phyloP scores from a whole-genome alignment of 2,888 invertebrate genomes.

The Rugalucina vietnamica region DNA sequence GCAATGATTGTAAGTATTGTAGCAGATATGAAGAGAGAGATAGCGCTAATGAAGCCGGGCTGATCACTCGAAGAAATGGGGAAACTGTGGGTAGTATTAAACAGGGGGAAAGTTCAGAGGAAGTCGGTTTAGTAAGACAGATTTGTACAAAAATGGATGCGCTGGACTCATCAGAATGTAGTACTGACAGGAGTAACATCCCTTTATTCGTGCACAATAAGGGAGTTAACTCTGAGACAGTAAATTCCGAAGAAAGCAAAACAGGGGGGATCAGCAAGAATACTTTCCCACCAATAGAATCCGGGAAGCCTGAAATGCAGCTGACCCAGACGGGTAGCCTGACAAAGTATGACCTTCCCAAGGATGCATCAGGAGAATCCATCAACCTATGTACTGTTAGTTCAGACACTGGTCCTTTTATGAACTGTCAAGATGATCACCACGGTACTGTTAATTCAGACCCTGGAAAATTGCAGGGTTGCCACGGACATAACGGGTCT shows the following conservation, averaged over 20 bases:
- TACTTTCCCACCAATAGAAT: too few species aligned
- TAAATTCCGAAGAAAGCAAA: too few species aligned
- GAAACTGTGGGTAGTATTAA: background rate
- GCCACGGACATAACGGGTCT: too few species aligned
- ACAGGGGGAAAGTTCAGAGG: background rate
- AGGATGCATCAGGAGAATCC: too few species aligned
- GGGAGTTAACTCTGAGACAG: background rate
- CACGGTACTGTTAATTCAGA: too few species aligned
- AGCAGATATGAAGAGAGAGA: background rate
- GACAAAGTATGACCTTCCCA: too few species aligned
- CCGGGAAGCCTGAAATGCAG: too few species aligned
- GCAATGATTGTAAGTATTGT: slow-evolving; percentile 20
- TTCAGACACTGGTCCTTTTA: too few species aligned
- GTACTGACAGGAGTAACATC: background rate
- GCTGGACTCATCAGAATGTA: background rate
- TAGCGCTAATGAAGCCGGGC: background rate
- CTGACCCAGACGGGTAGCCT: too few species aligned
- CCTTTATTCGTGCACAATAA: background rate
- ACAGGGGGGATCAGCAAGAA: background rate
- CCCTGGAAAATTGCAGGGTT: too few species aligned
- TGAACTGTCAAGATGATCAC: too few species aligned
- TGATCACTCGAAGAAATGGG: background rate
- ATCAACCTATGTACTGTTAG: too few species aligned
- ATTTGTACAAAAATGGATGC: background rate
- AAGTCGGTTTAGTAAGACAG: background rate